Conservation (phyloP, 1,140 invertebrate species). For the Lamellibrachia luymesi region DNA sequence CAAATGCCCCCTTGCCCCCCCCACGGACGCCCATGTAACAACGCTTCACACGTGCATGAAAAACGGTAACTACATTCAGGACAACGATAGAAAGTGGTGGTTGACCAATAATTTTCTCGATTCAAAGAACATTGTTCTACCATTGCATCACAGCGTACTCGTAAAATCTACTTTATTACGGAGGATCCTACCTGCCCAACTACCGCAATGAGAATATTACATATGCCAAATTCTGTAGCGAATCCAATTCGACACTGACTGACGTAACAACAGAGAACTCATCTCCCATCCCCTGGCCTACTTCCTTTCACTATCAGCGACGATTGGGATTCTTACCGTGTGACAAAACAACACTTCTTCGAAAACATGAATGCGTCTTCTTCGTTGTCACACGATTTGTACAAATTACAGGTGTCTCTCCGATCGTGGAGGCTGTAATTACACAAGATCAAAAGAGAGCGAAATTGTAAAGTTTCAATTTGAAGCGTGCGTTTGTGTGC, state of each 20-base stretch:
- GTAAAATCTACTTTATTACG: not conserved
- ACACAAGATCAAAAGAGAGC: not conserved
- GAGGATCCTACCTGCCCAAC: not conserved
- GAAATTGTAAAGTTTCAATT: conserved; percentile 6
- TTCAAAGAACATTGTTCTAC: not conserved
- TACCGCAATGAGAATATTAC: not conserved
- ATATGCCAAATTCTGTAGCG: not conserved
- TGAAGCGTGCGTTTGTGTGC: not conserved
- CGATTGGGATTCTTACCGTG: not conserved
- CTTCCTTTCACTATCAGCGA: not conserved
- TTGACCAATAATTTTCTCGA: not conserved
- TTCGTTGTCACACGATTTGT: not conserved
- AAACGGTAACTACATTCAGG: not conserved
- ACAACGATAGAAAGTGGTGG: not conserved
- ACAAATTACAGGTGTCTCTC: not conserved
- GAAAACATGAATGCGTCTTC: not conserved
- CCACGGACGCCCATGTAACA: not conserved
- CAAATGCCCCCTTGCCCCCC: too few relatives aligned
- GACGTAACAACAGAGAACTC: not conserved
- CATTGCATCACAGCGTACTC: not conserved
- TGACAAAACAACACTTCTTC: not conserved
- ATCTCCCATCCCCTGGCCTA: not conserved
- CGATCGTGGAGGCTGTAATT: not conserved
- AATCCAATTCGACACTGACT: not conserved
- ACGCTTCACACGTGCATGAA: not conserved